Evolutionary conservation across 2,113 vertebrate genomes (phyloP).

Genomic region (Heptranchias perlo): DNA sequence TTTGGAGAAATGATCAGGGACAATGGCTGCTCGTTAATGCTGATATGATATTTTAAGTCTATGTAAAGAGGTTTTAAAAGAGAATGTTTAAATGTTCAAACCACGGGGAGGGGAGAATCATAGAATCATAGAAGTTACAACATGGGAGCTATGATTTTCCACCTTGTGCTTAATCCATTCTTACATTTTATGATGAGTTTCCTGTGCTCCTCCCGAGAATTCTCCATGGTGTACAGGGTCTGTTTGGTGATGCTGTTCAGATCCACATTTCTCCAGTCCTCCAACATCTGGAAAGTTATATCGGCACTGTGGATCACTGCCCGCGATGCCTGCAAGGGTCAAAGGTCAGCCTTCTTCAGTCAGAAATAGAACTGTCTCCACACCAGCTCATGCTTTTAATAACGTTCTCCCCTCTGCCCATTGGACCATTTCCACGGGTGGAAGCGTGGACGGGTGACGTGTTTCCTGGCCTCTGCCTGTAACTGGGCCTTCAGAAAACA

Average conservation of each 20-base stretch:
- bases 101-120: no score
- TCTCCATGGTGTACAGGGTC: slow-evolving; percentile 97
- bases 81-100: not conserved
- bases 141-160: no score
- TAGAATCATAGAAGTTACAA: no score
- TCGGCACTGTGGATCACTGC: slow-evolving; percentile 99
- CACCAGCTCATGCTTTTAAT: not conserved
- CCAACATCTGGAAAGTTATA: slow-evolving; percentile 99
- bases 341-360: not conserved
- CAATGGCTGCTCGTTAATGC: not conserved
- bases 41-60: not conserved
- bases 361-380: not conserved
- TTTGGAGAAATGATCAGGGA: not conserved
- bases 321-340: slow-evolving; percentile 78
- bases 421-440: no score
- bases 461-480: no score
- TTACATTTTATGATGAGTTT: slow-evolving; percentile 92
- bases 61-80: not conserved
- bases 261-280: slow-evolving; percentile 98
- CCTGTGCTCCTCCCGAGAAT: slow-evolving; percentile 86
- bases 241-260: slow-evolving; percentile 98
- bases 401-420: no score
- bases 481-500: no score
- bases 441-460: no score
- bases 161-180: slow-evolving; percentile 41